phyloP scores from a whole-genome alignment of 37 sponge, comb jelly and placozoan species.

The Cliona cf. orientalis region DNA sequence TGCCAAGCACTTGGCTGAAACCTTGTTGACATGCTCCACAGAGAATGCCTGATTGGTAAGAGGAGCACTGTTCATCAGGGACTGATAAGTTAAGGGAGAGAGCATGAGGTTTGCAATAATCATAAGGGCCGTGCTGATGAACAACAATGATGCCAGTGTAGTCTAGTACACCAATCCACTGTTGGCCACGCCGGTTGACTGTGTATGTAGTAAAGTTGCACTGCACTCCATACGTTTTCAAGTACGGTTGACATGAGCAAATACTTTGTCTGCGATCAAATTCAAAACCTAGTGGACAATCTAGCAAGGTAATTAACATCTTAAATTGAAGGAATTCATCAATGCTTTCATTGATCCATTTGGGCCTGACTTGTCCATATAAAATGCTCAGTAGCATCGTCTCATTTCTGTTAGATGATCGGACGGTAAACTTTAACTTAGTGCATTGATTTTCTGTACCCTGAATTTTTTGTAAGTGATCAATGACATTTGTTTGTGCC shows the following conservation, averaged over 20 bases:
- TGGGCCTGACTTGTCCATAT: no score
- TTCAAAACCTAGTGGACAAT: neutral
- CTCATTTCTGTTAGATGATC: no score
- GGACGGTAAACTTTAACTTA: no score
- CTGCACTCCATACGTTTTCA: neutral
- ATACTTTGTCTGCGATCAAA: neutral
- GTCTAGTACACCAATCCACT: neutral
- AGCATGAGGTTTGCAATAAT: neutral
- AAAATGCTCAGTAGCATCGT: no score
- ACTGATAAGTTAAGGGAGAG: neutral
- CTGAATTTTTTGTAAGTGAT: neutral
- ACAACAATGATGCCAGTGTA: neutral
- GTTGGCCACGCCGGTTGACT: neutral
- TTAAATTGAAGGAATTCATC: neutral
- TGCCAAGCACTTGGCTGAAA: neutral
- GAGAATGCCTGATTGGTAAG: neutral
- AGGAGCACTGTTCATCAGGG: neutral
- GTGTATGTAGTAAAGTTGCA: neutral
- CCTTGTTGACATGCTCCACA: neutral
- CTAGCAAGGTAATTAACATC: neutral
- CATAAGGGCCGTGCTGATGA: neutral
- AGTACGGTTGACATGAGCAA: neutral
- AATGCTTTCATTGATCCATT: no score
- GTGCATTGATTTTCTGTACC: neutral
- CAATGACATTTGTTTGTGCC: neutral